Conservation (phyloP, 2,113 vertebrate genomes). For the Catagonus wagneri region DNA sequence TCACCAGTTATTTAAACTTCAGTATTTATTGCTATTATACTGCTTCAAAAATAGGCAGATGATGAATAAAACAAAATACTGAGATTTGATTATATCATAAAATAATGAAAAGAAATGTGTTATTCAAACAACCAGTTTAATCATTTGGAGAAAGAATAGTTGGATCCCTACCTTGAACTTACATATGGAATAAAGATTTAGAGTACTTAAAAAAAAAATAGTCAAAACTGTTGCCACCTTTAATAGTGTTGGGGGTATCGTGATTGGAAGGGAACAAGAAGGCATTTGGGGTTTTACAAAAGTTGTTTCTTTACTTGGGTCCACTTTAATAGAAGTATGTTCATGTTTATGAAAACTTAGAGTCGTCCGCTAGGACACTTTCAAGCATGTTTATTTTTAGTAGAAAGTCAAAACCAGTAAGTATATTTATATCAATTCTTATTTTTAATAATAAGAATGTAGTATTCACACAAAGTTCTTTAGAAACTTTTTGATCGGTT, state of each 20-base stretch:
- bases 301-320: not conserved
- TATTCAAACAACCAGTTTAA: too few species aligned
- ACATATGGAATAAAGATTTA: too few species aligned
- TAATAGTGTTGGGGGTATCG: not conserved
- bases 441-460: not conserved
- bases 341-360: not conserved
- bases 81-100: too few species aligned
- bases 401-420: not conserved
- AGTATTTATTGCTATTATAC: too few species aligned
- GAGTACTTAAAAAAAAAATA: too few species aligned
- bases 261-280: not conserved
- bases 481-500: not conserved
- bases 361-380: not conserved
- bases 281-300: not conserved
- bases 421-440: not conserved
- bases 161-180: too few species aligned
- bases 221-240: not conserved
- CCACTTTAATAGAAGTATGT: not conserved
- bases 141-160: too few species aligned
- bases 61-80: too few species aligned
- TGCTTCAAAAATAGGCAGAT: too few species aligned
- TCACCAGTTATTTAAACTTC: too few species aligned
- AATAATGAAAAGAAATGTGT: too few species aligned
- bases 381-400: not conserved
- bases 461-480: not conserved